Conservation (phyloP, 2,113 vertebrate species). For the western clawed frog (Xenopus tropicalis) region DNA sequence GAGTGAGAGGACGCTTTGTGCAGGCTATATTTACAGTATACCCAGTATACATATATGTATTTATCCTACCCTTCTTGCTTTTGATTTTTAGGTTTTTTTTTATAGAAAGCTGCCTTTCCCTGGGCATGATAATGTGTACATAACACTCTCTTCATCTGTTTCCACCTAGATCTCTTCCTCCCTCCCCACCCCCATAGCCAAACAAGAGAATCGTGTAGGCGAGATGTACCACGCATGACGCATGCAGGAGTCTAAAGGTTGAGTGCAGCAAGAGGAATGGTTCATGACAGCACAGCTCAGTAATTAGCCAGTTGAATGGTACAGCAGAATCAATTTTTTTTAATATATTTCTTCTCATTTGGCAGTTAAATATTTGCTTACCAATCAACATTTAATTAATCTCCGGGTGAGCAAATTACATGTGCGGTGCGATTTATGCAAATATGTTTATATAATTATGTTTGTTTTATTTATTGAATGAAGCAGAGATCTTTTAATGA, state of each 20-base stretch:
- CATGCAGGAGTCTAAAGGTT: conserved; percentile 40
- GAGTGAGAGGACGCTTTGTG: too few species aligned
- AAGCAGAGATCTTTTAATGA: too few species aligned
- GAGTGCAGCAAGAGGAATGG: not conserved
- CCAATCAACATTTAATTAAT: not conserved
- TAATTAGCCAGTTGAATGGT: not conserved
- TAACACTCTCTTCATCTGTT: conserved; percentile 1
- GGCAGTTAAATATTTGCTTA: conserved; percentile 31
- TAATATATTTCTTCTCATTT: not conserved
- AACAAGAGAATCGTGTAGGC: conserved; percentile 35
- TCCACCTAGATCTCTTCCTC: conserved; percentile 5
- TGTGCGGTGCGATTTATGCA: too few species aligned
- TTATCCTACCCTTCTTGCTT: too few species aligned
- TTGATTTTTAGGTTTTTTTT: not conserved
- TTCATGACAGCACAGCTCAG: not conserved
- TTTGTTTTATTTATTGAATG: too few species aligned
- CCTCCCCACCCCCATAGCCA: conserved; percentile 7
- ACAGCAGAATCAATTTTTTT: not conserved
- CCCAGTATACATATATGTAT: too few species aligned
- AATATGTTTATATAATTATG: too few species aligned
- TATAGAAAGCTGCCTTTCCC: not conserved
- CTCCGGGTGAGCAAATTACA: not conserved
- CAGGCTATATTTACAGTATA: too few species aligned
- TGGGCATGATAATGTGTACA: not conserved
- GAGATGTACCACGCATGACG: conserved; percentile 30